Conservation (phyloP, 2,888 invertebrate genomes). For the Ochropleura plecta region DNA sequence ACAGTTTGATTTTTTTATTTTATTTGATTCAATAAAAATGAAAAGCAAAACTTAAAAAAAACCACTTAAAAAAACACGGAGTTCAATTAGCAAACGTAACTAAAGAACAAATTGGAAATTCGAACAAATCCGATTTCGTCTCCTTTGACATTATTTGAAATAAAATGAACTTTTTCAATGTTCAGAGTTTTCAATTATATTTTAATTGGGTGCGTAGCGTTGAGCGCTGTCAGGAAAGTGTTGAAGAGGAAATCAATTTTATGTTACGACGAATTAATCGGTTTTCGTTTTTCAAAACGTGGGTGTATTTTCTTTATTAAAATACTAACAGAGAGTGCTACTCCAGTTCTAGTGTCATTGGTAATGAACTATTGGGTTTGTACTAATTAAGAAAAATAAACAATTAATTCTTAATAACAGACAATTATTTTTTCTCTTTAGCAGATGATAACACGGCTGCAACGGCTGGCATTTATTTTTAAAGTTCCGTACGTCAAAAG, state of each 20-base stretch:
- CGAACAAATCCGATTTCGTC: background rate
- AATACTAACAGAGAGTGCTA: too few relatives aligned
- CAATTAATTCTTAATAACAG: too few relatives aligned
- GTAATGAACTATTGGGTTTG: too few relatives aligned
- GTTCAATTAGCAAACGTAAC: constrained; percentile 24
- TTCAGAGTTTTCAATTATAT: constrained; percentile 37
- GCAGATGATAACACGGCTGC: too few relatives aligned
- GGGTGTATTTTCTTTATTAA: background rate
- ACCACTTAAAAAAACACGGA: background rate
- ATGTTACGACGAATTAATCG: background rate
- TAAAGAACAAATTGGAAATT: constrained; percentile 10
- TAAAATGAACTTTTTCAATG: constrained; percentile 28
- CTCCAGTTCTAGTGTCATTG: too few relatives aligned
- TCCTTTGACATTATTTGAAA: constrained; percentile 20
- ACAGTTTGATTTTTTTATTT: too few relatives aligned
- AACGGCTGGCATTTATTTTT: too few relatives aligned
- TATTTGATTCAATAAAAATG: background rate
- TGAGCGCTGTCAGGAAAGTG: constrained; percentile 22
- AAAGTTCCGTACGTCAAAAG: too few relatives aligned
- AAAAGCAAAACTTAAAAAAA: background rate
- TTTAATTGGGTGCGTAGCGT: constrained; percentile 37
- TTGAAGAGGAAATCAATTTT: constrained; percentile 12
- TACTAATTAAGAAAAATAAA: too few relatives aligned
- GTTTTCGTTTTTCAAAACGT: background rate
- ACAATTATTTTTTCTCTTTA: too few relatives aligned